Base-by-base conservation (phyloP, 1,140 invertebrate species). In the Bombus affinis region DNA sequence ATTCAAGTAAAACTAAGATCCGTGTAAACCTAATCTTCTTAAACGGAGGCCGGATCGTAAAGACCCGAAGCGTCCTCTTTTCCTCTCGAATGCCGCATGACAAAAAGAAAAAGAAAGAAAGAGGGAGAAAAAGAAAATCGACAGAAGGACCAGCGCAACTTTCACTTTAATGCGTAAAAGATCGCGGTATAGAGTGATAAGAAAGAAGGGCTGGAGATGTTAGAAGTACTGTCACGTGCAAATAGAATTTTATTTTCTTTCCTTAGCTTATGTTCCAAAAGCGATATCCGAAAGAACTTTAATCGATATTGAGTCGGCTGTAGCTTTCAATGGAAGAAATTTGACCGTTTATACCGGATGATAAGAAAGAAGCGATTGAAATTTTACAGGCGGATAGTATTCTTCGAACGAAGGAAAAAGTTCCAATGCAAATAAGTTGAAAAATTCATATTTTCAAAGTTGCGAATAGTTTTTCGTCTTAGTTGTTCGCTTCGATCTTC, bases 11-110 rank as follows among this genome's bases (percentile, higher is more conserved):
- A 90, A 90, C 89, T 86, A 85, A 90, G 88, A 88, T 88, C 88
- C 86, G 76, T 87, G 89, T 89, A 90, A 89, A 90, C 88, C 85
- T 89, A 90, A 90, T 90, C 88, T 89, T 71, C 88, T 89, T 87
- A 89, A 90, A 90, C 89, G 89, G 81, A 85, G 81, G 68, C 72
- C 68, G 59, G 77, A 72, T 89, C 85, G 89, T 90, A 89, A 90
- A 89, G 78, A 80, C 57, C 28, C 37, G 78, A 9, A 57, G 57
- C 47, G 77, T 66, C 18, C 80, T 53, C n/a, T 8, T 32, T 15
- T 5, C 35, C 35, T 65, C 44, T 65, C 81, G 72, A 73, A 62
- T 73, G 66, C 32, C 65, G 42, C 1, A 32, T 47, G 25, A 47
- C 47, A 79, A 72, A 79, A 88, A 85, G 44, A 66, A 44, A 59